Base-by-base conservation (phyloP, 2,113 vertebrate genomes). In the Circaetus cinerascens region DNA sequence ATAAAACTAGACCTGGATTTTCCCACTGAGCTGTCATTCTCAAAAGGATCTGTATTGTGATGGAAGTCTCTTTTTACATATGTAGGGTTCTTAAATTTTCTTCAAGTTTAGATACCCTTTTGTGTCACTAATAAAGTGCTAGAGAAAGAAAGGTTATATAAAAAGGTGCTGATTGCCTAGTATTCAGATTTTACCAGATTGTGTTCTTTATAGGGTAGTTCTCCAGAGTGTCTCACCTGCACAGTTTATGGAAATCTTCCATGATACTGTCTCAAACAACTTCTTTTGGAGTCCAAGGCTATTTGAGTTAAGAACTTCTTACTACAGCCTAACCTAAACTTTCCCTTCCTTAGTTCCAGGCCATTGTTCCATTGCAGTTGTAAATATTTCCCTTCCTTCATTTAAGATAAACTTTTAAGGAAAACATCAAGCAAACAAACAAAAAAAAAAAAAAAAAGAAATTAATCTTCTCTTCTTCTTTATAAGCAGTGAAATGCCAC, bases 371-470 rank as follows among this genome's bases (percentile, higher is more conserved):
- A 92, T 69, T 78, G 94, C 13, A 27, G 79, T 46, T 97, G 94
- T 96, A 98, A 98, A 97, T 97, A 97, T 97, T 96, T 97, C 93
- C 57, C 84, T 98, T 98, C 97, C 91, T 95, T 97, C 85, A 94
- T 67, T 92, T 95, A 97, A 97, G 96, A 96, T 97, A 98, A 98
- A 97, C 97, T 96, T 97, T 91, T 68, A 95, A 91, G 81, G 81
- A 98, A 97, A 98, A 97, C 95, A 93, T 95, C 90, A 95, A 97
- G 95, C 93, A 95, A 96, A 95, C 90, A 98, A 80, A n/a, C n/a
- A n/a, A 19, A 4, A 8, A 15, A 73, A 46, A 56, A 38, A 50
- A 22, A 40, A 18, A 7, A 29, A 62, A 51, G 2, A 82, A 51
- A 64, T 96, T 97, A 95, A 93, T 96, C 76, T 95, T 91, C 48